Percentiles rank a stretch among this genome's conserved stretches.
These are phyloP conservation scores for Drosophila affinis DNA, from an alignment of 2,888 invertebrate genomes.

Conservation along the genomic window DNA sequence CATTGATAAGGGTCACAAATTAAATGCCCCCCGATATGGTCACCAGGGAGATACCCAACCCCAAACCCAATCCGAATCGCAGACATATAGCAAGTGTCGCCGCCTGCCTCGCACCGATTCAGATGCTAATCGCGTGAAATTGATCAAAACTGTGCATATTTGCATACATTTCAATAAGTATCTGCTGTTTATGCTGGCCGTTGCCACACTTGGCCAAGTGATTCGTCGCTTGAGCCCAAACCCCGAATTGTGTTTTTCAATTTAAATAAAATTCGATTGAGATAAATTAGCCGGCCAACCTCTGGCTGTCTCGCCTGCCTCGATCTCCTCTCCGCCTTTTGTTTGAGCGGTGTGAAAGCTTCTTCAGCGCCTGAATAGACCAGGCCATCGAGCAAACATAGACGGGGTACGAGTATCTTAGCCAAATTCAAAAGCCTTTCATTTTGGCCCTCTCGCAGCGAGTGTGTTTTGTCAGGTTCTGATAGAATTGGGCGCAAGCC, in stretches of 20 bases:
- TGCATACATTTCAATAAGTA: conserved; percentile 46
- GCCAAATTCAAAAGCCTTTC: conserved; percentile 70
- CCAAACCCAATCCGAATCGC: background rate
- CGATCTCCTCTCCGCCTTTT: conserved; percentile 29
- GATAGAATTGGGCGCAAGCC: conserved; percentile 69
- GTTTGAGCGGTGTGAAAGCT: conserved; percentile 65
- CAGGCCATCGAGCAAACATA: conserved; percentile 6
- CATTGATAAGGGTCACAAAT: conserved; percentile 72
- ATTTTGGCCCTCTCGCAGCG: conserved; percentile 42
- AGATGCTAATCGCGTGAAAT: conserved; percentile 74
- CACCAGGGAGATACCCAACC: conserved; percentile 12
- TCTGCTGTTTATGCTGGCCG: conserved; percentile 42
- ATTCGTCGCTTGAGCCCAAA: conserved; percentile 30
- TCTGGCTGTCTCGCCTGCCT: background rate
- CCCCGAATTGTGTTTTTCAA: conserved; percentile 57
- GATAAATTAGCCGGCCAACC: conserved; percentile 64
- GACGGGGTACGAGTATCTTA: conserved; percentile 21
- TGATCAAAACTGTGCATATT: conserved; percentile 53
- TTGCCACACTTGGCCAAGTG: conserved; percentile 40
- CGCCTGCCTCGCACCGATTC: conserved; percentile 51
- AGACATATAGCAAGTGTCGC: conserved; percentile 37
- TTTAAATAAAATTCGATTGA: conserved; percentile 73
- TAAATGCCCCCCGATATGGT: conserved; percentile 38
- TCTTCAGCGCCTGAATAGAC: conserved; percentile 41
- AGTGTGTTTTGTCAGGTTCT: conserved; percentile 61